Conservation (phyloP, 2,797 vertebrate species). For the Amazonetta brasiliensis region DNA sequence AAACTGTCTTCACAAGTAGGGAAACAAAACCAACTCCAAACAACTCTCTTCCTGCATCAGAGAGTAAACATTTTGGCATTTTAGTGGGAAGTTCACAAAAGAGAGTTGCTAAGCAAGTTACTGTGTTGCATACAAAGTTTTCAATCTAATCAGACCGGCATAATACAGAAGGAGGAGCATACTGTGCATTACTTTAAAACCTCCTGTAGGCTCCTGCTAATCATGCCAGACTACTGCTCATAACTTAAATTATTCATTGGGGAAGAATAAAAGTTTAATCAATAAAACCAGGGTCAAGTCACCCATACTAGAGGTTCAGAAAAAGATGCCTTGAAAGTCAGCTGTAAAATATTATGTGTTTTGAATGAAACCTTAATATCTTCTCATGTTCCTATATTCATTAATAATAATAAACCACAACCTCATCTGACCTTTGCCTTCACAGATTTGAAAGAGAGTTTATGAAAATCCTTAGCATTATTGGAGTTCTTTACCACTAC, state of each 20-base stretch:
- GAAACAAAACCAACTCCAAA: not conserved
- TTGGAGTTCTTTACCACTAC: slow-evolving; percentile 2
- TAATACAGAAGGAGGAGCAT: not conserved
- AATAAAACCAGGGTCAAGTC: slow-evolving; percentile 74
- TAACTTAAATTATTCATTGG: slow-evolving; percentile 75
- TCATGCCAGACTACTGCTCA: slow-evolving; percentile 38
- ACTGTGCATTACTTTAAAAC: slow-evolving; percentile 19
- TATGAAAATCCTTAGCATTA: slow-evolving; percentile 30
- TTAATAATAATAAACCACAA: slow-evolving; percentile 69
- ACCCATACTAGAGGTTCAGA: slow-evolving; percentile 27
- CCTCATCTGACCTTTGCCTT: slow-evolving; percentile 51
- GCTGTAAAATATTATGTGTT: slow-evolving; percentile 26
- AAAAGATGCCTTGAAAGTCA: slow-evolving; percentile 21
- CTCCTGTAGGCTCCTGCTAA: not conserved
- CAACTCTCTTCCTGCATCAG: not conserved
- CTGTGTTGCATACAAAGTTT: not conserved
- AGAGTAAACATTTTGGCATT: not conserved
- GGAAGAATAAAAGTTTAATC: slow-evolving; percentile 77
- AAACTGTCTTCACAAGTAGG: not conserved
- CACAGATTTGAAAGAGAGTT: slow-evolving; percentile 25
- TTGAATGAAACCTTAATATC: slow-evolving; percentile 32
- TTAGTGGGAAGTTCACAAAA: not conserved
- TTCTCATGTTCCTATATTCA: slow-evolving; percentile 1
- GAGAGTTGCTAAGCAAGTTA: not conserved
- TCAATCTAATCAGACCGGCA: not conserved